Conservation (phyloP, 2,113 vertebrate species). For the Oplegnathus fasciatus region DNA sequence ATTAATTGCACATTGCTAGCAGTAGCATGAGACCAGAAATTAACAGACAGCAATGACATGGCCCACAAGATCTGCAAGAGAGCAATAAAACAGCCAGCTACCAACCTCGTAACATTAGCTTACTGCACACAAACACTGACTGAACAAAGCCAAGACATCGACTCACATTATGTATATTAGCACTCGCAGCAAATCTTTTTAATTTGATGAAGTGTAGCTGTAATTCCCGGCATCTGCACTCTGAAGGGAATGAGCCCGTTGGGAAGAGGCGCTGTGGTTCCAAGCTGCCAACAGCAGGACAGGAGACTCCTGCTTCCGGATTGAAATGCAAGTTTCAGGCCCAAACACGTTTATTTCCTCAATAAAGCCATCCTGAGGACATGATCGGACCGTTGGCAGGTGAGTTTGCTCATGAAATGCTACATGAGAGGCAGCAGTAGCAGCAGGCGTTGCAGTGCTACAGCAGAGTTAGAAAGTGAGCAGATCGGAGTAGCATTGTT, state of each 20-base stretch:
- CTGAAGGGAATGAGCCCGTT: constrained; percentile 19
- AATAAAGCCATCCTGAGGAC: background rate
- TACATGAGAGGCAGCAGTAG: background rate
- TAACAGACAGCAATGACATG: constrained; percentile 1
- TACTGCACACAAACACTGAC: background rate
- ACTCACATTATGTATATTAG: constrained; percentile 22
- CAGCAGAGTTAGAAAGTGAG: background rate
- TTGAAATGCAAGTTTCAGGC: background rate
- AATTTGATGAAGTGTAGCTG: constrained; percentile 23
- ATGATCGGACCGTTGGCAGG: background rate
- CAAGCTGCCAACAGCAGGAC: constrained; percentile 13
- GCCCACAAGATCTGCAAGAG: background rate
- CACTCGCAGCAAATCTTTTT: constrained; percentile 18
- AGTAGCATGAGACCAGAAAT: constrained; percentile 8
- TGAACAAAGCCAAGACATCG: constrained; percentile 27
- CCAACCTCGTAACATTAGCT: background rate
- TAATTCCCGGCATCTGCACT: constrained; percentile 20
- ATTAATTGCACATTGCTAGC: constrained; percentile 8
- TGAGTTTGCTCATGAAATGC: background rate
- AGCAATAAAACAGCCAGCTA: constrained; percentile 17
- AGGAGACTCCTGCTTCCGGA: background rate
- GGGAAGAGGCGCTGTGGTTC: constrained; percentile 1
- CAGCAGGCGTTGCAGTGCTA: constrained; percentile 4
- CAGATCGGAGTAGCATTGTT: constrained; percentile 2
- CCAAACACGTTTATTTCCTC: background rate